phyloP scores from a whole-genome alignment of 2,888 invertebrate genomes.

The Muschampia plurimacula region DNA sequence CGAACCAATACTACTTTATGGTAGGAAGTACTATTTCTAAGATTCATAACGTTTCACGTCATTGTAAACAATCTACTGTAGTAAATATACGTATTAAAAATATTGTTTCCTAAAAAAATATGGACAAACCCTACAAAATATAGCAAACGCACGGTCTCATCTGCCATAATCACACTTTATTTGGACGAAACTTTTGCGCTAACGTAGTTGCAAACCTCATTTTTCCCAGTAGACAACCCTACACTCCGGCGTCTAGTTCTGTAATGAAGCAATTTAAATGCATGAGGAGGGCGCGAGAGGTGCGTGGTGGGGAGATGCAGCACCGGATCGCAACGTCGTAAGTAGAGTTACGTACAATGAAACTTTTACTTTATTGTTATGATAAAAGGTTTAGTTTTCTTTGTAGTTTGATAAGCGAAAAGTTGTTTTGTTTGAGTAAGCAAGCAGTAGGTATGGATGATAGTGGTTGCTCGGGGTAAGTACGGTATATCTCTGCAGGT shows the following conservation, averaged over 20 bases:
- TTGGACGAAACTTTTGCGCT: slow-evolving; percentile 50
- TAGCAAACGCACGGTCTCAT: slow-evolving; percentile 3
- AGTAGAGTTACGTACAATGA: slow-evolving; percentile 42
- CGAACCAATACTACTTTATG: no score
- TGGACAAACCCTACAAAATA: slow-evolving; percentile 2
- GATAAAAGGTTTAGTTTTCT: slow-evolving; percentile 31
- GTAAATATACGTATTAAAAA: no score
- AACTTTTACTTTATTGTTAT: slow-evolving; percentile 46
- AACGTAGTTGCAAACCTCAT: slow-evolving; percentile 49
- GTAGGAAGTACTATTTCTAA: no score
- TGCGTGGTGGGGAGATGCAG: slow-evolving; percentile 75
- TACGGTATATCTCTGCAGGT: slow-evolving; percentile 83
- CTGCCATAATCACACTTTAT: slow-evolving; percentile 43
- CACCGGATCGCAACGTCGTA: slow-evolving; percentile 55
- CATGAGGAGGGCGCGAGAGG: slow-evolving; percentile 85
- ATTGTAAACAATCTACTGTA: no score
- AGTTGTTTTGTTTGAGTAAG: slow-evolving; percentile 41
- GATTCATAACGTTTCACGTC: no score
- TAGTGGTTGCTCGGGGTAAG: slow-evolving; percentile 82
- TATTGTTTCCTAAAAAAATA: neutral
- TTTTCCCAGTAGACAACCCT: slow-evolving; percentile 79
- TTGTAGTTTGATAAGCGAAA: slow-evolving; percentile 40
- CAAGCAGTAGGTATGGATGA: slow-evolving; percentile 78
- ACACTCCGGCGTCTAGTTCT: slow-evolving; percentile 77
- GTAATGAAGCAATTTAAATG: slow-evolving; percentile 87